Evolutionary conservation across 2,888 invertebrate species (phyloP).

Genomic region (Latrodectus elegans): DNA sequence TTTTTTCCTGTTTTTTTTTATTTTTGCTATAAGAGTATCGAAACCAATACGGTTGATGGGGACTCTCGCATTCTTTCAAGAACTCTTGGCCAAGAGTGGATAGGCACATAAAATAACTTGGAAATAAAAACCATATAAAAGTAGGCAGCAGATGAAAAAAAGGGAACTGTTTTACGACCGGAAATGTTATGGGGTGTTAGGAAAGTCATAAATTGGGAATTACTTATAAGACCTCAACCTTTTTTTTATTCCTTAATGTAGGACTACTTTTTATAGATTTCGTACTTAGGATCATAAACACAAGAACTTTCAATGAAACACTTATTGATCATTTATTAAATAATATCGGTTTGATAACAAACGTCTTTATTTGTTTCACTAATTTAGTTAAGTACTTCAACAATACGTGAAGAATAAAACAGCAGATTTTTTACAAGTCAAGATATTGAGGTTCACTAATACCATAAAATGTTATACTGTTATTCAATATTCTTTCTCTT

Average conservation of each 20-base stretch:
- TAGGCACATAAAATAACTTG: conserved; percentile 49
- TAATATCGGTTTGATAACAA: no score
- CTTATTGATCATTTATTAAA: no score
- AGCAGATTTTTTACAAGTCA: no score
- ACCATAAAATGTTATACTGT: no score
- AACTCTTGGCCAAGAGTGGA: conserved; percentile 24
- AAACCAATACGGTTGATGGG: conserved; percentile 39
- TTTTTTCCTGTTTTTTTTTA: neutral
- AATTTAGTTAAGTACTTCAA: no score
- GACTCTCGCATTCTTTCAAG: neutral
- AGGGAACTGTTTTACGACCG: conserved; percentile 40
- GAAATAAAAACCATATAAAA: conserved; percentile 28
- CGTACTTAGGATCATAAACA: neutral
- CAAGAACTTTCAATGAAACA: neutral
- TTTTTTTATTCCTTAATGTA: neutral
- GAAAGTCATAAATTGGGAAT: conserved; percentile 60
- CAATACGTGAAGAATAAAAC: no score
- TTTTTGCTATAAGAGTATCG: neutral
- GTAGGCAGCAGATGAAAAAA: conserved; percentile 13
- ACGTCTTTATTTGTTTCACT: no score
- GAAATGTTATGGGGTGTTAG: conserved; percentile 64
- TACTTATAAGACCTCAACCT: conserved; percentile 37
- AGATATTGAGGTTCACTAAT: no score
- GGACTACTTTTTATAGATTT: conserved; percentile 3
- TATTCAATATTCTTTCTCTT: no score